Base-by-base conservation (phyloP, 2,113 vertebrate species). In the Siphamia tubifer region DNA sequence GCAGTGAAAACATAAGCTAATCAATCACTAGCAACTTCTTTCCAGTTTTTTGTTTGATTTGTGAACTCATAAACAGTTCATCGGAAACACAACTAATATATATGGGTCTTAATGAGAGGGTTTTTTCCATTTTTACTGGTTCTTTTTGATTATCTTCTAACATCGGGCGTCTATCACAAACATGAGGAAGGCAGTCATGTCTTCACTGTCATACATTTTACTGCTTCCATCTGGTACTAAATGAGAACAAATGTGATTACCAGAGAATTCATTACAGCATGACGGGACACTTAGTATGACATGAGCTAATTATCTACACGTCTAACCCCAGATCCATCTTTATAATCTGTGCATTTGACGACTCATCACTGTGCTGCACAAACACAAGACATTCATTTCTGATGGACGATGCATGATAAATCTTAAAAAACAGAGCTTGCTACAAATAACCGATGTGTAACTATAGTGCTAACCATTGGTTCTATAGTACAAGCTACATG, bases 141-240 rank as follows among this genome's bases (percentile, higher is more conserved):
- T 55, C 28, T 47, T 36, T 70, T 39, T 27, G 11, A 32, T 55
- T 61, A 30, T 57, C 72, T 31, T 62, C 28, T 36, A 2, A 34
- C 43, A 53, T 34, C 65, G 38, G n/a, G 44, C 31, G 3, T 2
- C 71, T 13, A 56, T 70, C 40, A 38, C 34, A 54, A 65, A 73
- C 34, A 63, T 55, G 64, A 52, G 20, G 19, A 49, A 49, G 13
- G 17, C 42, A 20, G 21, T 42, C 34, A 11, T 60, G 55, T 49
- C 51, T 45, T 71, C 35, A 64, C 51, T 61, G 58, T 68, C 55
- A 68, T 7, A 68, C 21, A 63, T 28, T 40, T 49, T 52, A 48
- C 39, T 55, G 20, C 58, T 68, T 54, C 54, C 43, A 57, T 66
- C 49, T 73, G 68, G 43, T 38, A 25, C 65, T 17, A 25, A 39